These are phyloP conservation scores for Campoletis sonorensis DNA, from an alignment of 1,140 invertebrate genomes.

Conservation along the genomic window DNA sequence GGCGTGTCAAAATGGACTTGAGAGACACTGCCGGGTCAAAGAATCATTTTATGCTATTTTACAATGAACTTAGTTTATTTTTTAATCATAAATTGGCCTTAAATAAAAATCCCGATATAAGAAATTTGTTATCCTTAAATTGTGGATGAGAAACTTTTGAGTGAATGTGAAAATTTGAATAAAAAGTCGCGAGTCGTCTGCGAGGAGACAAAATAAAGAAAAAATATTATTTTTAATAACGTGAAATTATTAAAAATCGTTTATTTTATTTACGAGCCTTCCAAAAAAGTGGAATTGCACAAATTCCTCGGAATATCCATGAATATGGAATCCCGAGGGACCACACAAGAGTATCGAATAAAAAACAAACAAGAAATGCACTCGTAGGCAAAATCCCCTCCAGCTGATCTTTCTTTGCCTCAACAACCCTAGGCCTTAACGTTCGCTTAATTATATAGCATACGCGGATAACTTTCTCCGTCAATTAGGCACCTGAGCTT, in stretches of 20 bases:
- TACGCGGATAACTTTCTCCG: conserved; percentile 53
- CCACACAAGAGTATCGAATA: too few relatives aligned
- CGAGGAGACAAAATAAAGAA: too few relatives aligned
- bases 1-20: not conserved
- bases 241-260: too few relatives aligned
- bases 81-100: not conserved
- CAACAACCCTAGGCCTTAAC: conserved; percentile 31
- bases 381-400: not conserved
- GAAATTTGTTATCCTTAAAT: too few relatives aligned
- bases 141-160: too few relatives aligned
- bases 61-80: not conserved
- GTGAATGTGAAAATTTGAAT: too few relatives aligned
- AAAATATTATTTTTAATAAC: too few relatives aligned
- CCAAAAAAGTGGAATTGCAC: too few relatives aligned
- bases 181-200: too few relatives aligned
- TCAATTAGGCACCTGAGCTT: conserved; percentile 57
- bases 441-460: conserved; percentile 49
- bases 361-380: not conserved
- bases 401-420: conserved; percentile 24
- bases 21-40: conserved; percentile 10
- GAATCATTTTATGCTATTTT: not conserved
- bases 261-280: too few relatives aligned
- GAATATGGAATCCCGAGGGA: not conserved
- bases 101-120: too few relatives aligned
- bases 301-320: too few relatives aligned